Conservation (phyloP, 2,113 vertebrate genomes). For the Hoplias malabaricus region DNA sequence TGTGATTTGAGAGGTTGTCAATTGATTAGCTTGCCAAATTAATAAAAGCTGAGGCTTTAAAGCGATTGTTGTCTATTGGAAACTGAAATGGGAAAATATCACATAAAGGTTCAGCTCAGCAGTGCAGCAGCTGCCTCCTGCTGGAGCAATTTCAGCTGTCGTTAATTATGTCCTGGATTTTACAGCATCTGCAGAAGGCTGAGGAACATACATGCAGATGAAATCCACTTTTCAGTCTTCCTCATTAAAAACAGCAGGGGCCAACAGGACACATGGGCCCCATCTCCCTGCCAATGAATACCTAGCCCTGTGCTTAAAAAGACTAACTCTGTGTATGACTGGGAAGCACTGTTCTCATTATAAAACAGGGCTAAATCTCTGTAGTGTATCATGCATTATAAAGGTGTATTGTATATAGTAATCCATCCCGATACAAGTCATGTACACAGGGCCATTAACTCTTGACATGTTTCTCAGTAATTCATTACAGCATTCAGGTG, state of each 20-base stretch:
- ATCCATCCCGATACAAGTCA: constrained; percentile 17
- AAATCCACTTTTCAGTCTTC: constrained; percentile 19
- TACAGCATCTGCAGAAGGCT: not conserved
- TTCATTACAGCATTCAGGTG: not conserved
- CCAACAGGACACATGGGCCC: not conserved
- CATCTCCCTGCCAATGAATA: not conserved
- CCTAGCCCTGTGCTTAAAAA: not conserved
- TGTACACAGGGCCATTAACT: not conserved
- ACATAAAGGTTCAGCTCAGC: not conserved
- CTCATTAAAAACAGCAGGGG: constrained; percentile 10
- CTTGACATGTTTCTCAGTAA: constrained; percentile 21
- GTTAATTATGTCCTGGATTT: not conserved
- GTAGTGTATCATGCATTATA: constrained; percentile 5
- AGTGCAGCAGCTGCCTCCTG: not conserved
- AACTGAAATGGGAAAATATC: not conserved
- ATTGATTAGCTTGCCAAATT: not conserved
- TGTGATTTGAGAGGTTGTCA: not conserved
- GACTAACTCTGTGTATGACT: not conserved
- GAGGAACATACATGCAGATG: not conserved
- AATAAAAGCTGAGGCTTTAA: not conserved
- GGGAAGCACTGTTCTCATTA: constrained; percentile 7
- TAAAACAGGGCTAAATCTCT: constrained; percentile 3
- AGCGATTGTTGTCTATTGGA: not conserved
- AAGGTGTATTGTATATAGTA: not conserved
- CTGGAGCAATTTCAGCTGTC: not conserved